Percentiles rank a stretch among this genome's conserved stretches.
These are phyloP conservation scores for Pterocles burchelli DNA, from an alignment of 2,113 vertebrate genomes.

Conservation along the genomic window DNA sequence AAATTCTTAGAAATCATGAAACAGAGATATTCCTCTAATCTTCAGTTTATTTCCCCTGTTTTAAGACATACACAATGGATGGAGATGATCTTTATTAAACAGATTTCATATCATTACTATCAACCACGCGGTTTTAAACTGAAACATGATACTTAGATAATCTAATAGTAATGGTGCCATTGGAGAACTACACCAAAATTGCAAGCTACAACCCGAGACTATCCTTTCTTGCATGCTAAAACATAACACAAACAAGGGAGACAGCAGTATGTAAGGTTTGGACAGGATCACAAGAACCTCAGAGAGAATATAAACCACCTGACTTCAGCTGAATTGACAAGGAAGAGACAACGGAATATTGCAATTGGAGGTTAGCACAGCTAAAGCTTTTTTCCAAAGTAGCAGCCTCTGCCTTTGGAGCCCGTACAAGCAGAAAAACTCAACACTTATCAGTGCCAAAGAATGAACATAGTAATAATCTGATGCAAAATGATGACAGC, in stretches of 20 bases:
- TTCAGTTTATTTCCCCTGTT: neutral
- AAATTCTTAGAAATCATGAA: neutral
- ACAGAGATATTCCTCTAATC: neutral
- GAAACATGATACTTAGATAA: neutral
- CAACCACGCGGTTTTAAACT: neutral
- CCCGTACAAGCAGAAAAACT: neutral
- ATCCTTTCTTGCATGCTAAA: neutral
- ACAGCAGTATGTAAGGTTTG: neutral
- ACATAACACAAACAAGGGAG: neutral
- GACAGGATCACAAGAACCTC: neutral
- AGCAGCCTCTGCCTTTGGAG: neutral
- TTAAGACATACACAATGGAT: neutral
- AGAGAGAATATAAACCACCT: neutral
- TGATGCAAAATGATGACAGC: neutral
- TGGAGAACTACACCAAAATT: neutral
- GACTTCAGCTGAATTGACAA: neutral
- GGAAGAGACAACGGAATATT: neutral
- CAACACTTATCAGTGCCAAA: neutral
- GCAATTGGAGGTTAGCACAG: neutral
- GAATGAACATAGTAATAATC: neutral
- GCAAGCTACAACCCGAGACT: neutral
- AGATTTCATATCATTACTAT: neutral
- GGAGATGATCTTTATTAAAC: neutral
- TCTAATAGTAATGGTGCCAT: neutral
- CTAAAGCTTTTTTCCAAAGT: neutral